Percentiles rank a stretch among this genome's conserved stretches.
phyloP scores from a whole-genome alignment of 2,888 invertebrate genomes.

The Endotricha flammealis region DNA sequence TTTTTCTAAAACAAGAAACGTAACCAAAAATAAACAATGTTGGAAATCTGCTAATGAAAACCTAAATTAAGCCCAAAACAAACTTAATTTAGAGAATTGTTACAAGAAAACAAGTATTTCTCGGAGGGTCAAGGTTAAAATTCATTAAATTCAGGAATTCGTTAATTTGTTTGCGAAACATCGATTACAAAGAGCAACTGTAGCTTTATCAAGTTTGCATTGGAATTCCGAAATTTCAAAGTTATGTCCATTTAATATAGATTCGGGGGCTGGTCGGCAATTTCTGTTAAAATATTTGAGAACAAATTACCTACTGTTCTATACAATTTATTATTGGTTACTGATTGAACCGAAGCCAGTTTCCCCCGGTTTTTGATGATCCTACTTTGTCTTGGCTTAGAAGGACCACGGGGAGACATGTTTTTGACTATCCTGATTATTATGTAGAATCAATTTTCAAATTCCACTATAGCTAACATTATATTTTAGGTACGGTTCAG shows the following conservation, averaged over 20 bases:
- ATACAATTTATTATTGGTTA: too few relatives aligned
- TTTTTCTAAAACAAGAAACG: too few relatives aligned
- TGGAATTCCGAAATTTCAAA: conserved; percentile 2
- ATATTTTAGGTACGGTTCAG: too few relatives aligned
- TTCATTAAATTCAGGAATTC: conserved; percentile 5
- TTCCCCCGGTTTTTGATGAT: too few relatives aligned
- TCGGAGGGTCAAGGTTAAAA: background rate
- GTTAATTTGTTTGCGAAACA: conserved; percentile 5
- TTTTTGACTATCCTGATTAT: too few relatives aligned
- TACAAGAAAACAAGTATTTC: background rate
- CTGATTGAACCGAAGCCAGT: too few relatives aligned
- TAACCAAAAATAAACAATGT: background rate
- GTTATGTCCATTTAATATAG: background rate
- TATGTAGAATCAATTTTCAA: too few relatives aligned
- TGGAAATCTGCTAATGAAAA: background rate
- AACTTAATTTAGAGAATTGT: background rate
- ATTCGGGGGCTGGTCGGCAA: background rate
- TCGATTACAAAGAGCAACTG: conserved; percentile 3
- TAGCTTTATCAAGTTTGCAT: background rate
- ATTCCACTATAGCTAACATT: too few relatives aligned
- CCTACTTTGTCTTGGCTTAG: too few relatives aligned
- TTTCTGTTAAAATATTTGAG: background rate
- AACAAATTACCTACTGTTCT: too few relatives aligned
- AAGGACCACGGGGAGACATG: too few relatives aligned
- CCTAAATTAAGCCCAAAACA: background rate